Base-by-base conservation (phyloP, 2,888 invertebrate species). In the Tholera decimalis region DNA sequence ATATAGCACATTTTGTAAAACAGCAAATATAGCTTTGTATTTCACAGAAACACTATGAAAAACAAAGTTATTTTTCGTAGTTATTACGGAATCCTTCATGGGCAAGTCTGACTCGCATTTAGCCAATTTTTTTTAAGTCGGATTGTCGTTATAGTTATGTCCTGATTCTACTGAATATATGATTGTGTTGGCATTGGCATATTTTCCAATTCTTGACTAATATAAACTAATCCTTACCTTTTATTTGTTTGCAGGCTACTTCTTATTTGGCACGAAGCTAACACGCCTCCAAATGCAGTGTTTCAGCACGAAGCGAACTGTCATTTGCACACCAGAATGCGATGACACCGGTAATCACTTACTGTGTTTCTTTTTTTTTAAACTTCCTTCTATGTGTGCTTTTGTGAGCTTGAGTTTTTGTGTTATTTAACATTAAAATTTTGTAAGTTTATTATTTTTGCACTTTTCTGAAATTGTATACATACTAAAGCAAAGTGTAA, bases 241-340 rank as follows among this genome's bases (percentile, higher is more conserved):
- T 11, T 35, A 2, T 4, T 47, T 39, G 6, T 50, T 11, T 79
- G 0, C 86, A 95, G 96, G 96, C 0, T 95, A 95, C 77, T 96
- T 94, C 86, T 77, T 96, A 13, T 95, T 95, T 85, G 96, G 95
- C 9, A 88, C 95, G 1, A 93, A 94, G 83, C 81, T 95, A 77
- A 93, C 93, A 1, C 87, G 88, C 0, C 90, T 94, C 3, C 94
- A 94, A 83, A 94, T 95, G 94, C 92, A 94, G 76, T 94, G 94
- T 79, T 92, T 93, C 85, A 84, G 91, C 54, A 91, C 89, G 24
- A 93, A 91, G 79, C 87, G 92, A 2, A 83, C 89, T 26, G 90
- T 94, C 9, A 92, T 93, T 56, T 96, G 96, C 76, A 94, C 94
- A 6, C 95, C 95, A 0, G 96, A 95, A 71, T 96, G 96, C 59